Base-by-base conservation (phyloP, 2,797 vertebrate species). In the Chrysocyon brachyurus region DNA sequence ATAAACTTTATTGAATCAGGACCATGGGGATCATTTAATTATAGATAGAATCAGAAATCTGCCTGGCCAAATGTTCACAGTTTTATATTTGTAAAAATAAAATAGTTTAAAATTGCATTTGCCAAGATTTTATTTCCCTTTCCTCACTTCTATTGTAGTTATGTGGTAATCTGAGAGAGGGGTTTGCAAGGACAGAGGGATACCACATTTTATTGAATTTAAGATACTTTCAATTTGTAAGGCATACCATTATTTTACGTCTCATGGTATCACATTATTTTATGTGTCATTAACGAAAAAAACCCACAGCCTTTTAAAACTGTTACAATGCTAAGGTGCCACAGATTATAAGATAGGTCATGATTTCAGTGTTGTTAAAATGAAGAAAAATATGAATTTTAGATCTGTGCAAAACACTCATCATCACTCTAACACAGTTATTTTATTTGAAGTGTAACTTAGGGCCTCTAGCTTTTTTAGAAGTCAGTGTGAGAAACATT, bases 71-170 rank as follows among this genome's bases (percentile, higher is more conserved):
- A 59, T 91, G 49, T 68, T 96, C 40, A 52, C 15, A 66, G 2
- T 85, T 92, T 92, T 61, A 40, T 78, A 24, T 63, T 88, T 97
- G 94, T 94, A 49, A 89, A 95, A 73, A 61, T 68, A 70, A 87
- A 89, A 16, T 81, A 73, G 10, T 75, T 96, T 85, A 85, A 91
- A 96, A 81, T 87, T 84, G 61, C 36, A 33, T 79, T 12, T 91
- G 75, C 79, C 86, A 85, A 57, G 68, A 78, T 88, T 59, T 14
- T 75, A 12, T 68, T 66, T n/a, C 17, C 14, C n/a, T 28, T 22
- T 72, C 28, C 21, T 81, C 5, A 63, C 85, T 91, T 86, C 61
- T 78, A 0, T 66, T 87, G 22, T 88, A 85, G n/a, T 72, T 82
- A 73, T 49, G 14, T 88, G 59, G 31, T 90, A 85, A 91, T 36